A percentile compares a stretch with the other conserved stretches of the same genome.
Conservation (phyloP, 2,888 invertebrate species). For the Tinea pellionella region DNA sequence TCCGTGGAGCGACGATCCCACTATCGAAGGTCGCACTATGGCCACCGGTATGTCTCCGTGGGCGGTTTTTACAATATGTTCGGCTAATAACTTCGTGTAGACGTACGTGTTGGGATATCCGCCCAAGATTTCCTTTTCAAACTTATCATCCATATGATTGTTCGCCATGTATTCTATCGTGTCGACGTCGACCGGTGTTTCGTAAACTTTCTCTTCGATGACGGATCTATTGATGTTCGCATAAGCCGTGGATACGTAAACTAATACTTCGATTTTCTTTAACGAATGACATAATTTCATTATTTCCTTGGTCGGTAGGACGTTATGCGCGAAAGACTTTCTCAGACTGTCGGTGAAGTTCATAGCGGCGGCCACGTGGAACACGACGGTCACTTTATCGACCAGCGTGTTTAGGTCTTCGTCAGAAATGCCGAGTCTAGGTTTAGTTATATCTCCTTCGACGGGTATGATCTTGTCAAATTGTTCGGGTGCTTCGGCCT, state of each 20-base stretch:
- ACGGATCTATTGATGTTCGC: neutral
- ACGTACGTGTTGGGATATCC: neutral
- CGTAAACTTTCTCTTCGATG: neutral
- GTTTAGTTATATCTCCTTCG: neutral
- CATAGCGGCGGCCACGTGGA: neutral
- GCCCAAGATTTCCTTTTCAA: slow-evolving; percentile 1
- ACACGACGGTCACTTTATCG: neutral
- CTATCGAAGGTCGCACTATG: slow-evolving; percentile 5
- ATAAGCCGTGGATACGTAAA: neutral
- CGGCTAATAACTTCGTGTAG: neutral
- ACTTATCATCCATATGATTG: neutral
- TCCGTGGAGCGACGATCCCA: neutral
- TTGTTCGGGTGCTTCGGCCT: neutral
- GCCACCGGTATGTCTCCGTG: neutral
- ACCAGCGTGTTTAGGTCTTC: neutral
- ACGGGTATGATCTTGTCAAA: neutral
- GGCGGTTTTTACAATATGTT: neutral
- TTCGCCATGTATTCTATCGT: neutral
- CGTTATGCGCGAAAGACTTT: neutral
- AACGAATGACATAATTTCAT: neutral
- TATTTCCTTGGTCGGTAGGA: neutral
- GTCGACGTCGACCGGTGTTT: neutral
- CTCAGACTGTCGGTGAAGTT: neutral
- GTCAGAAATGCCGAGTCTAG: neutral
- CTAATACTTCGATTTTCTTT: neutral